These are phyloP conservation scores for Pinctada fucata DNA, from an alignment of 2,888 invertebrate species.

Conservation along the genomic window DNA sequence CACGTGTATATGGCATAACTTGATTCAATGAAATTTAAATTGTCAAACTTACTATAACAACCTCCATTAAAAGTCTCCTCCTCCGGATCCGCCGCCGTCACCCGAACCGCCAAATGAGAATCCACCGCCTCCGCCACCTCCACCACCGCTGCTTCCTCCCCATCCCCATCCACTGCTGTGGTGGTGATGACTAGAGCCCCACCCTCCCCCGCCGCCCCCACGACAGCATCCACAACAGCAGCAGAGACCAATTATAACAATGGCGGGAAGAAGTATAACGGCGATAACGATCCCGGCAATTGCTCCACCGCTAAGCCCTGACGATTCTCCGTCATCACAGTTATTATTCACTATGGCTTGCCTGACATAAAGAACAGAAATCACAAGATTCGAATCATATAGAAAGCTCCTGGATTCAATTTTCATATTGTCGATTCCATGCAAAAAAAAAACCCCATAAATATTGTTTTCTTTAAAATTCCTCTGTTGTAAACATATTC, in stretches of 20 bases:
- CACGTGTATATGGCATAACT: too few species aligned
- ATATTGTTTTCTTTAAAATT: too few species aligned
- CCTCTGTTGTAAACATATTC: too few species aligned
- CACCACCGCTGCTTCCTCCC: not conserved
- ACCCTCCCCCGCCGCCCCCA: not conserved
- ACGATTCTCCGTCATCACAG: not conserved
- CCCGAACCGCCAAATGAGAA: not conserved
- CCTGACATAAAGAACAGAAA: not conserved
- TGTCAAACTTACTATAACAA: too few species aligned
- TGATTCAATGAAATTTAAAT: too few species aligned
- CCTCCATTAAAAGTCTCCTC: not conserved
- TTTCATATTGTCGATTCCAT: too few species aligned
- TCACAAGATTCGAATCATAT: too few species aligned
- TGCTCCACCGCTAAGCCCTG: not conserved
- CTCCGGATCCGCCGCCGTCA: not conserved
- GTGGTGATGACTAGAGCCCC: not conserved
- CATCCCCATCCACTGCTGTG: not conserved
- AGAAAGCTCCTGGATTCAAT: too few species aligned
- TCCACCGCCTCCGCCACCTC: not conserved
- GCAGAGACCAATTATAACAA: not conserved
- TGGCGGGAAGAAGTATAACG: not conserved
- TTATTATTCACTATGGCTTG: not conserved
- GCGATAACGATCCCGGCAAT: not conserved
- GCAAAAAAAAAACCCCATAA: too few species aligned
- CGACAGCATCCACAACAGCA: not conserved